A percentile compares a stretch with the other conserved stretches of the same genome.
Evolutionary conservation across 2,113 vertebrate genomes (phyloP).

Genomic region (Chamaetylas fuelleborni): DNA sequence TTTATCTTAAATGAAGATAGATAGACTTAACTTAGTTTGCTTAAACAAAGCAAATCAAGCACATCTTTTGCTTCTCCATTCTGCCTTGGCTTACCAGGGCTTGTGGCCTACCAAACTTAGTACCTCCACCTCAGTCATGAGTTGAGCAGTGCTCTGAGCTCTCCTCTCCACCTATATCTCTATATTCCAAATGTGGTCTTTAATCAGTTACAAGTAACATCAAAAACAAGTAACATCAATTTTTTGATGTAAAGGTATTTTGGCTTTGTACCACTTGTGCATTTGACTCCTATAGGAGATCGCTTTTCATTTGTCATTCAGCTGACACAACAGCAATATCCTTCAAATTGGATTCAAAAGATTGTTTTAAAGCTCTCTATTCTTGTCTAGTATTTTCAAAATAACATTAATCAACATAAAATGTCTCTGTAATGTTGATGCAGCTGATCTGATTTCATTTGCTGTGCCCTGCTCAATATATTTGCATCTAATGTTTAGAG

Average conservation of each 20-base stretch:
- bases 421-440: background rate
- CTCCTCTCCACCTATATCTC: no score
- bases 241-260: background rate
- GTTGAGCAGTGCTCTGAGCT: no score
- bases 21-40: no score
- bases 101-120: no score
- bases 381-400: background rate
- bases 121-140: no score
- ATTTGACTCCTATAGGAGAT: background rate
- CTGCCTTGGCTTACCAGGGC: no score
- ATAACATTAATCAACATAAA: background rate
- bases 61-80: no score
- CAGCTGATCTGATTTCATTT: background rate
- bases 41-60: no score
- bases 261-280: background rate
- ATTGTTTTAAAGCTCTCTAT: background rate
- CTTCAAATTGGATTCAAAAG: background rate
- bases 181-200: background rate
- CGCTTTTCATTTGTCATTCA: background rate
- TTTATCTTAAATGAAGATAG: no score
- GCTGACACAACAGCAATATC: background rate
- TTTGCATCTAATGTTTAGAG: background rate
- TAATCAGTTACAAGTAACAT: background rate
- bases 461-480: background rate
- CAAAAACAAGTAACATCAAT: background rate